Base-by-base conservation (phyloP, 2,797 vertebrate species). In the Gadopsis marmoratus region DNA sequence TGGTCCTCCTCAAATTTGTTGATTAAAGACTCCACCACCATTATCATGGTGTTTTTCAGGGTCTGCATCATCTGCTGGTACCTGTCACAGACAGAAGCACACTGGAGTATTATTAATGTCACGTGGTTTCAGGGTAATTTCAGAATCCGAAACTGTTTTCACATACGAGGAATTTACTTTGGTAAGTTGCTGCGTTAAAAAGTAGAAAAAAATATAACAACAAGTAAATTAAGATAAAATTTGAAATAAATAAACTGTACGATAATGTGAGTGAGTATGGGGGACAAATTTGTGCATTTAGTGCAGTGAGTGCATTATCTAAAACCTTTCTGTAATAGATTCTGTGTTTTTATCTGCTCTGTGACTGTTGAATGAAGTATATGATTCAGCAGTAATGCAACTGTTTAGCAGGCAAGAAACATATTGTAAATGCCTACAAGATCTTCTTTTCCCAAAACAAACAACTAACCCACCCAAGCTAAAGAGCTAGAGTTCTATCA, bases 1-100 rank as follows among this genome's bases (percentile, higher is more conserved):
- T 94, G 96, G 91, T 98, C 97, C 81, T 98, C 97, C 81, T 99
- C 97, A 92, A 97, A 97, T 62, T 96, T 97, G 85, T 96, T 96
- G 71, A 97, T 95, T 88, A 98, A 93, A 48, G 97, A 96, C 83
- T 99, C 97, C 43, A 98, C 97, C 45, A 96, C 96, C 64, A 94
- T 80, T 77, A 94, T 96, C 97, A 98, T 97, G 68, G 95, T 89
- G 90, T 94, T 97, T 92, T 98, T 99, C 84, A 99, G 81, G 19
- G 95, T 95, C 88, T 96, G 95, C 93, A 97, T 97, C 97, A 98
- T 98, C 89, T 97, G 96, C 85, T 95, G 96, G 88, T 98, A 99
- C 73, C 98, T 99, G 87, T 13, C 55, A 67, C 11, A 74, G 43
- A 67, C 4, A 60, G 12, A 89, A 19, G 29, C 3, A 3, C 2